These are phyloP conservation scores for Fabriciana adippe DNA, from an alignment of 2,888 invertebrate species.

Conservation along the genomic window DNA sequence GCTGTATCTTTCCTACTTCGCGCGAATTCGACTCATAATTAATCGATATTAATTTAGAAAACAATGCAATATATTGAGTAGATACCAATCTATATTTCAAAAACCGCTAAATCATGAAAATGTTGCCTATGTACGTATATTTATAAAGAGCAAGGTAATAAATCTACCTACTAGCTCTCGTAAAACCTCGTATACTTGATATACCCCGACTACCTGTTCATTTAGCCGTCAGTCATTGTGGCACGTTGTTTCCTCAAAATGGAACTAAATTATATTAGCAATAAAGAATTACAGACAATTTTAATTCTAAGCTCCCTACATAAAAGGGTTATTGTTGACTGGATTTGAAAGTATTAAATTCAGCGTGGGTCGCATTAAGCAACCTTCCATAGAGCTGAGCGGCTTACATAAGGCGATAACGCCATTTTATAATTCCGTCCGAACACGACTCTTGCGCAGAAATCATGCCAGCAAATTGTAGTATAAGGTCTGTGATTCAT, in stretches of 20 bases:
- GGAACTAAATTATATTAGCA: slow-evolving; percentile 19
- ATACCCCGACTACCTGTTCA: slow-evolving; percentile 24
- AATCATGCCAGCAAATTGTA: slow-evolving; percentile 47
- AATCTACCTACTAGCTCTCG: neutral
- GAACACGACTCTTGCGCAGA: slow-evolving; percentile 37
- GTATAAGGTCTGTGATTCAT: slow-evolving; percentile 46
- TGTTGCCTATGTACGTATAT: no score
- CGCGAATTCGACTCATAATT: no score
- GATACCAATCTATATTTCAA: no score
- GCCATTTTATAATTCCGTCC: slow-evolving; percentile 57
- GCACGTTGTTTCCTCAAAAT: slow-evolving; percentile 27
- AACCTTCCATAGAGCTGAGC: slow-evolving; percentile 33
- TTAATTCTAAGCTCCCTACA: slow-evolving; percentile 1
- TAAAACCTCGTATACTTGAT: slow-evolving; percentile 12
- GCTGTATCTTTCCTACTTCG: no score
- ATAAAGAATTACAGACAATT: slow-evolving; percentile 11
- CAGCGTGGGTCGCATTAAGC: slow-evolving; percentile 28
- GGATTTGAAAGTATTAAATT: slow-evolving; percentile 26
- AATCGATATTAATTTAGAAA: no score
- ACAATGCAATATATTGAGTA: no score
- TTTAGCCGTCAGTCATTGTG: slow-evolving; percentile 24
- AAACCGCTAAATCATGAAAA: no score
- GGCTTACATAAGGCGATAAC: slow-evolving; percentile 50
- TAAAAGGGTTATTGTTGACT: slow-evolving; percentile 16
- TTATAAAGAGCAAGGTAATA: neutral